Conservation (phyloP, 2,888 invertebrate genomes). For the Corythucha ciliata region DNA sequence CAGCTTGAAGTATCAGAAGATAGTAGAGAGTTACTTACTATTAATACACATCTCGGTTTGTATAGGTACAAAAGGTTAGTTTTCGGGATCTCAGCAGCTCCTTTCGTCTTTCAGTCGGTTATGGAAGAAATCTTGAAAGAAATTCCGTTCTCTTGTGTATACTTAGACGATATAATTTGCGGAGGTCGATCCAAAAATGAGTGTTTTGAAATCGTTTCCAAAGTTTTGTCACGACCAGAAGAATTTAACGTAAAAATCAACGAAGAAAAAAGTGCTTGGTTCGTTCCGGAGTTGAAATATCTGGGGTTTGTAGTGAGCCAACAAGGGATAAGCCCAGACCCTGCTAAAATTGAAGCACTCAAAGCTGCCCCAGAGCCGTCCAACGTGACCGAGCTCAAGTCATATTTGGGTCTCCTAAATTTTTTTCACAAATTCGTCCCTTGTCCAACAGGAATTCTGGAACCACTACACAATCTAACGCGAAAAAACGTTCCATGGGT, state of each 20-base stretch:
- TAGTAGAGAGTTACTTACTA: neutral
- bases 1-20: neutral
- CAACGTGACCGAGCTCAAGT: conserved; percentile 1
- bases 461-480: conserved; percentile 12
- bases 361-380: neutral
- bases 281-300: neutral
- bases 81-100: conserved; percentile 8
- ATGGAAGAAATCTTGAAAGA: conserved; percentile 5
- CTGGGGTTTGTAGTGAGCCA: neutral
- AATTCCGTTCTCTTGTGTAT: neutral
- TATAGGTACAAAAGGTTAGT: neutral
- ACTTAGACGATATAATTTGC: conserved; percentile 5
- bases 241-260: neutral
- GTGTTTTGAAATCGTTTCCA: neutral
- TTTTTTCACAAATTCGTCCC: conserved; percentile 20
- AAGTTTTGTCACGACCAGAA: neutral
- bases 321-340: neutral
- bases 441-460: conserved; percentile 1
- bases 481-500: conserved; percentile 10
- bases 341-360: neutral
- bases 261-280: neutral
- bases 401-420: conserved; percentile 16
- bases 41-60: conserved; percentile 13
- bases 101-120: conserved; percentile 3
- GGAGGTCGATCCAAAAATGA: neutral